Base-by-base conservation (phyloP, 2,113 vertebrate genomes). In the Ginglymostoma cirratum region DNA sequence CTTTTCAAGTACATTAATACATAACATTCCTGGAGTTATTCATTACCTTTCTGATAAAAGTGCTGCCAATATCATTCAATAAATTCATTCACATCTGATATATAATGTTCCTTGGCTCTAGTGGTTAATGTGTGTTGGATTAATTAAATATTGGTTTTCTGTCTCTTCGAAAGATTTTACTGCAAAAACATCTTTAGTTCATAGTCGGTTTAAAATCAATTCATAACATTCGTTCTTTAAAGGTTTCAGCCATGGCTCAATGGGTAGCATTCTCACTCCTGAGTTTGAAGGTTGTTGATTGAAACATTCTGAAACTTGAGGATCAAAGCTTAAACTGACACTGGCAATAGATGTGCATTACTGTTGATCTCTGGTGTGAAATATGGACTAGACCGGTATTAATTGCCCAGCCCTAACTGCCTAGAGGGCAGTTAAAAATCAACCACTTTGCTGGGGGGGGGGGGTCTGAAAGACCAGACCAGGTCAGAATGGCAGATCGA, bases 61-160 rank as follows among this genome's bases (percentile, higher is more conserved):
- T 19, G 15, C 7, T 38, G 65, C 65, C 61, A 93, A 67, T 66
- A 66, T n/a, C 67, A 66, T 67, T 67, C 89, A 38, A 34, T 66
- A 66, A 93, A 65, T 93, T 93, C 61, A n/a, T 93, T 65, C 17
- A 67, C 7, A 93, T 93, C 89, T 10, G 48, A 87, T 87, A 52
- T 87, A 55, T 87, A 55, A 87, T 87, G 34, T 93, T 66, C 61
- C 61, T 66, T 67, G 89, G 61, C 89, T 21, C 7, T 38, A 12
- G n/a, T 38, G 30, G 89, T 38, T 93, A 93, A 66, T 93, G 61
- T 93, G 61, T 19, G 17, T 67, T 6, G 89, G 61, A 67, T 66
- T 67, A 93, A 93, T 93, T 93, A 93, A 66, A 66, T 66, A 93
- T 93, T 93, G 89, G 61, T 66, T 93, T 93, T 38, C 89, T 66